Conservation (phyloP, 2,888 invertebrate species). For the Stenodema calcarata region DNA sequence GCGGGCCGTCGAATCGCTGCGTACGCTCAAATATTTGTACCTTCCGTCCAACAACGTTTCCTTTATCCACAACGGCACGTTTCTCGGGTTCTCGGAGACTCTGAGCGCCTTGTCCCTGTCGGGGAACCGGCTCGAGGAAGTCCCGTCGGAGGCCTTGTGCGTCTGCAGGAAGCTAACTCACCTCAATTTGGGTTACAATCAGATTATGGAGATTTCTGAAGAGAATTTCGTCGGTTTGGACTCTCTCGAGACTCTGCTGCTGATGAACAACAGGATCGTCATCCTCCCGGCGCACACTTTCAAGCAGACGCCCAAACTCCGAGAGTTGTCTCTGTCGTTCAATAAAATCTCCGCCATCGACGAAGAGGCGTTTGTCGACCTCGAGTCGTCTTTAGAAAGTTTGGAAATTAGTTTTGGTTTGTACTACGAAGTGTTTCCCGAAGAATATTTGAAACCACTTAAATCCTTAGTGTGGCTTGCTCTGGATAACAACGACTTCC, state of each 20-base stretch:
- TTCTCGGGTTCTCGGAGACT: constrained; percentile 67
- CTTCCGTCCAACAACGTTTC: constrained; percentile 79
- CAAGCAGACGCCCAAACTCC: constrained; percentile 75
- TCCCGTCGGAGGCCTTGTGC: constrained; percentile 74
- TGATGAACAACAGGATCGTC: constrained; percentile 84
- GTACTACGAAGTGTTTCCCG: constrained; percentile 78
- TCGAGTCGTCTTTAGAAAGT: constrained; percentile 78
- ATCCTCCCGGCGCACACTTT: constrained; percentile 73
- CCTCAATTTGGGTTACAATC: constrained; percentile 87
- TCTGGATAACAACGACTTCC: constrained; percentile 86
- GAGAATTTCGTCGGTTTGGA: constrained; percentile 81
- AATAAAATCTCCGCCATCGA: constrained; percentile 86
- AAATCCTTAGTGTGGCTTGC: constrained; percentile 81
- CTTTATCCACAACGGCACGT: constrained; percentile 70
- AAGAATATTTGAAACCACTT: constrained; percentile 76
- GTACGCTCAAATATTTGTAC: constrained; percentile 79
- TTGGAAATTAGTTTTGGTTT: constrained; percentile 87
- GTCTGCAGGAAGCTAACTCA: constrained; percentile 80
- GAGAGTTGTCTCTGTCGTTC: constrained; percentile 89
- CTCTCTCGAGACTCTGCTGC: constrained; percentile 78
- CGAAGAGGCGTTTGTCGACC: constrained; percentile 78
- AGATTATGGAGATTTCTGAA: constrained; percentile 70
- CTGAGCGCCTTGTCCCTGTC: constrained; percentile 80
- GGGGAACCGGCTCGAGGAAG: constrained; percentile 77
- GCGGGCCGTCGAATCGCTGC: constrained; percentile 71